Evolutionary conservation across 37 sponge, comb jelly and placozoan genomes (phyloP), one percentile per base, ranked within the genome.

Genomic region (Theonella swinhoei): DNA sequence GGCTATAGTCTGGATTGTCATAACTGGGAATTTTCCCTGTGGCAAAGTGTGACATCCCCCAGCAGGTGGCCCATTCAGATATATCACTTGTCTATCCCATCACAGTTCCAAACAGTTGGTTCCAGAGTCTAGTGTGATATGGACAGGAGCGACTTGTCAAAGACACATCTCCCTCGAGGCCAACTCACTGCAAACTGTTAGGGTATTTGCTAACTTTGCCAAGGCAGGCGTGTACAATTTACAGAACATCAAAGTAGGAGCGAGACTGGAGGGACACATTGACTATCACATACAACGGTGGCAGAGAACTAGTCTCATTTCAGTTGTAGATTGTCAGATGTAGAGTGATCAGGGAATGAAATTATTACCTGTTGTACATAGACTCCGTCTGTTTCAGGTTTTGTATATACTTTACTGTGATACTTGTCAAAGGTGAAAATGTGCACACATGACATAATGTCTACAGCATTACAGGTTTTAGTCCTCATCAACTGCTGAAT

Each of bases 251-350:
- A 58, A 64, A 20, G 80, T 89, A 28, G 20, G 64, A 34, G 89
- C 68, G 2, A 42, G 70, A 34, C 26, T 32, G 61, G 63, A 37
- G n/a, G 75, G 65, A 1, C 62, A 60, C 35, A 62, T 36, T 3
- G 30, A 60, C 5, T 79, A 78, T 64, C 64, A 72, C 31, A 25
- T 62, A 9, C 86, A 86, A 63, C 35, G 79, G 3, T 78, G 86
- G 73, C 79, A 79, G 73, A 86, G 86, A 78, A 78, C 86, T 73
- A 86, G 86, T 32, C 72, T 77, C 26, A 78, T 86, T 42, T 72
- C 86, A 28, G 38, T 86, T 5, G 64, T 74, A 70, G 67, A 66
- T n/a, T n/a, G n/a, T n/a, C n/a, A n/a, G n/a, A n/a, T 14, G 20
- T 59, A 20, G 61, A 20, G 20, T 64, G 65, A 64, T 3, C 29